phyloP scores from a whole-genome alignment of 2,113 vertebrate genomes.

The Neogale vison region DNA sequence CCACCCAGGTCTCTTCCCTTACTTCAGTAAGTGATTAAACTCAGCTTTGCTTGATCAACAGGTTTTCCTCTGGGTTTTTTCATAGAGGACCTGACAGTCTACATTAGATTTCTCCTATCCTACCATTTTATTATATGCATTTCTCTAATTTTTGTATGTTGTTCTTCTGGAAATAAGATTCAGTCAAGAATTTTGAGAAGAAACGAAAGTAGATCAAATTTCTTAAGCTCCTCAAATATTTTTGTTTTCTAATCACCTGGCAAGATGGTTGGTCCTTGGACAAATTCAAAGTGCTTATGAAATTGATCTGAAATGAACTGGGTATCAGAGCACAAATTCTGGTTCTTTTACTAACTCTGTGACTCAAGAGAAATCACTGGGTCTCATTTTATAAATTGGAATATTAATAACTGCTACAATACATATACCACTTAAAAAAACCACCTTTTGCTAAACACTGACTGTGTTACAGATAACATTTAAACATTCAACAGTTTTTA shows the following conservation, averaged over 20 bases:
- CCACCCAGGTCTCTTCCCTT: background rate
- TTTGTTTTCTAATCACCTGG: background rate
- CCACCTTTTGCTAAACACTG: background rate
- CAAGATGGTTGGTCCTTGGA: background rate
- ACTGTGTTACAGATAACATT: background rate
- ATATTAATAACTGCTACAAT: background rate
- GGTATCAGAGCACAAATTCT: background rate
- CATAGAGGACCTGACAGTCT: background rate
- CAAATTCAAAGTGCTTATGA: background rate
- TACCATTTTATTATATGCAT: background rate
- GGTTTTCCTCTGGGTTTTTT: background rate
- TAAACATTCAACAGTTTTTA: background rate
- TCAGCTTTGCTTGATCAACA: background rate
- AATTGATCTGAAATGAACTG: background rate
- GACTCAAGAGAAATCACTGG: background rate
- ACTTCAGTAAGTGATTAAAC: background rate
- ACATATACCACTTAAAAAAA: background rate
- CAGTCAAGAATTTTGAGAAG: background rate
- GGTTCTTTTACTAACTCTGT: background rate
- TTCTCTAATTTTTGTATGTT: background rate
- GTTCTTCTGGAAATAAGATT: background rate
- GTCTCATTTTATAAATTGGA: background rate
- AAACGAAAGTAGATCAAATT: background rate
- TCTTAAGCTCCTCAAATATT: background rate
- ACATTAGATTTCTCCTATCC: background rate